Evolutionary conservation across 2,113 vertebrate species (phyloP).

Genomic region (Daphoenositta chrysoptera): DNA sequence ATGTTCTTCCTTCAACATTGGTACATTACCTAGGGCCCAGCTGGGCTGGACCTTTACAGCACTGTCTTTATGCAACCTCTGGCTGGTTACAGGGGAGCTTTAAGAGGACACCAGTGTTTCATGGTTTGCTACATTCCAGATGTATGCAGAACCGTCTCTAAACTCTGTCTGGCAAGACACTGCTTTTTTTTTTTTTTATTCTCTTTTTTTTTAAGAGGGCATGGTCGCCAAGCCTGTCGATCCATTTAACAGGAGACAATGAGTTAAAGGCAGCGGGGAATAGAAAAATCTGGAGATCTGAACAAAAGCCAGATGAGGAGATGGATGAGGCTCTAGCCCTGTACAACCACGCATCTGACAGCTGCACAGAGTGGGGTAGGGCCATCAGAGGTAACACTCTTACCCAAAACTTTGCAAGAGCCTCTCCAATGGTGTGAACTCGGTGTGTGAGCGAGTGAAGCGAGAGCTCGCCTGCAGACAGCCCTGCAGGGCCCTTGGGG

Average conservation of each 20-base stretch:
- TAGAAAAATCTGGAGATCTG: background rate
- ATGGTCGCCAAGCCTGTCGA: conserved; percentile 4
- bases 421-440: background rate
- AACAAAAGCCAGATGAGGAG: background rate
- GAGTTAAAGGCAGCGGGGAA: background rate
- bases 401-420: background rate
- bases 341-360: background rate
- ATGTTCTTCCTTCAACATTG: conserved; percentile 38
- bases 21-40: conserved; percentile 31
- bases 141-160: background rate
- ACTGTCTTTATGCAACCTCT: background rate
- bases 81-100: background rate
- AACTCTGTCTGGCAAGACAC: background rate
- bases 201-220: background rate
- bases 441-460: background rate
- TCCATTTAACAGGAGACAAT: background rate
- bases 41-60: background rate
- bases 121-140: background rate
- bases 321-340: background rate
- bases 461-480: background rate
- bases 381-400: background rate
- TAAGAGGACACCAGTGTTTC: background rate
- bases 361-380: background rate
- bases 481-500: background rate
- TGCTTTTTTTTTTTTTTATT: background rate